Conservation (phyloP, 1,140 invertebrate genomes). For the Episyrphus balteatus region DNA sequence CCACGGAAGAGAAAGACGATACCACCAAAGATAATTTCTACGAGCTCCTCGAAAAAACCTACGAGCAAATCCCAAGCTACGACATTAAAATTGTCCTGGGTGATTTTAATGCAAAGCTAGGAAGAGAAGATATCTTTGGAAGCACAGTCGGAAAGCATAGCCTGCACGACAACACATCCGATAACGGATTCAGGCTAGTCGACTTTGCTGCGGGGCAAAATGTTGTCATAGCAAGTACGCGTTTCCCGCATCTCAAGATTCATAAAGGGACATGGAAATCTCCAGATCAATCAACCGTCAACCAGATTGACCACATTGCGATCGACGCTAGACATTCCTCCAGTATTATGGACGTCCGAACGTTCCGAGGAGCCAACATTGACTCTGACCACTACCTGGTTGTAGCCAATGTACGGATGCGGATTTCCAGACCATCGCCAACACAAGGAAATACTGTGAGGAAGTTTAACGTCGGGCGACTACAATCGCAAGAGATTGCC, state of each 20-base stretch:
- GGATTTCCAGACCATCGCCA: background rate
- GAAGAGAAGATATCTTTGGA: slow-evolving; percentile 1
- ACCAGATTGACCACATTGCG: slow-evolving; percentile 14
- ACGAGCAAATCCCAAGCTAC: background rate
- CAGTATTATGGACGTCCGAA: slow-evolving; percentile 7
- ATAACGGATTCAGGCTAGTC: slow-evolving; percentile 11
- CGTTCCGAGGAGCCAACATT: slow-evolving; percentile 3
- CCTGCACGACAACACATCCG: slow-evolving; percentile 3
- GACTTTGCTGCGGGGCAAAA: slow-evolving; percentile 7
- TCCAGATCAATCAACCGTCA: slow-evolving; percentile 8
- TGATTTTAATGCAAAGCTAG: slow-evolving; percentile 3
- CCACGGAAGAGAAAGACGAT: slow-evolving; percentile 1
- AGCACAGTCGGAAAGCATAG: background rate
- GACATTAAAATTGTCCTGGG: slow-evolving; percentile 1
- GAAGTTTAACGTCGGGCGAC: background rate
- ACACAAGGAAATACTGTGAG: background rate
- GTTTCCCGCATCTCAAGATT: slow-evolving; percentile 11
- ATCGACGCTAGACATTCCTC: slow-evolving; percentile 4
- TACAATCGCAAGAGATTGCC: background rate
- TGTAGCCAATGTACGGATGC: background rate
- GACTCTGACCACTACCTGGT: background rate
- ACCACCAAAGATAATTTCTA: background rate
- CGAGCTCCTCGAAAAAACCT: background rate
- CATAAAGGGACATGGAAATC: slow-evolving; percentile 12
- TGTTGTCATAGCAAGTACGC: slow-evolving; percentile 9